Conservation (phyloP, 2,797 vertebrate species). For the Danio kyathit region DNA sequence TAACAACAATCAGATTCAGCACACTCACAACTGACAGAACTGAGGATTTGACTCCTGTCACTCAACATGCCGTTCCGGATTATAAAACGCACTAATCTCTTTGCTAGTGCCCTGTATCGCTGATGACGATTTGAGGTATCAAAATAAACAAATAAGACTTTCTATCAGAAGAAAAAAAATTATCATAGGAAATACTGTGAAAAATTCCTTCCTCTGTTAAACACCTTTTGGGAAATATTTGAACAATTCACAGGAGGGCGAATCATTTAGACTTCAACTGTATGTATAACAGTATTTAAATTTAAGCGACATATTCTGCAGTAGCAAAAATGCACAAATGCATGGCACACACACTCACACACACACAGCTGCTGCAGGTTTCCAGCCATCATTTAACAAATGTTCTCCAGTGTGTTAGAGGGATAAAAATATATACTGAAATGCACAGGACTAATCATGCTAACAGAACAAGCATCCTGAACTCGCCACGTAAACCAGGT, state of each 20-base stretch:
- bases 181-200: too few species aligned
- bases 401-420: constrained; percentile 45
- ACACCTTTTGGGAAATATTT: too few species aligned
- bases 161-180: background rate
- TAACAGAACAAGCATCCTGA: background rate
- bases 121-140: background rate
- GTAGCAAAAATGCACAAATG: too few species aligned
- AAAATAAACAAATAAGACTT: background rate
- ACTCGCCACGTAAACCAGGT: constrained; percentile 9
- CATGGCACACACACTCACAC: background rate
- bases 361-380: constrained; percentile 28
- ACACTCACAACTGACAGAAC: background rate
- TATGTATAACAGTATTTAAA: too few species aligned
- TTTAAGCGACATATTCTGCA: too few species aligned
- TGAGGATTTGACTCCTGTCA: constrained; percentile 24
- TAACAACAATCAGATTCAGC: constrained; percentile 24
- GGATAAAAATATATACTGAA: constrained; percentile 48
- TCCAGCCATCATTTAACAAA: constrained; percentile 51
- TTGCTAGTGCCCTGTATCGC: background rate
- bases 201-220: too few species aligned
- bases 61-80: constrained; percentile 4
- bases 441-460: constrained; percentile 19
- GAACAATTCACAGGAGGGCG: too few species aligned
- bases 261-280: too few species aligned
- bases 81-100: constrained; percentile 35